These are phyloP conservation scores for Rhorus exstirpatorius DNA, from an alignment of 2,888 invertebrate genomes.

Conservation along the genomic window DNA sequence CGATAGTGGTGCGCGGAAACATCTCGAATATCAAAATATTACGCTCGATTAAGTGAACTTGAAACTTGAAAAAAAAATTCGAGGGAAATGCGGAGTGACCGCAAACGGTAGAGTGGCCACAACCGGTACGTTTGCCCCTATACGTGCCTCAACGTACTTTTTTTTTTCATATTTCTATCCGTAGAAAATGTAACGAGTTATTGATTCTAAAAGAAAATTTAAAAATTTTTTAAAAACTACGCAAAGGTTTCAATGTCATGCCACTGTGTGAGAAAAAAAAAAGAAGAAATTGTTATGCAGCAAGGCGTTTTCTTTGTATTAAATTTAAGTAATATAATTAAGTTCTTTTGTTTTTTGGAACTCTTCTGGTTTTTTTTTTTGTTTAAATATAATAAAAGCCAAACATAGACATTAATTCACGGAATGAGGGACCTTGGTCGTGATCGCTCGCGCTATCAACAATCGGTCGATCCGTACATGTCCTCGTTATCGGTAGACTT, in stretches of 20 bases:
- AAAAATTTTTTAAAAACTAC: conserved; percentile 67
- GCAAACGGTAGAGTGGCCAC: too few species aligned
- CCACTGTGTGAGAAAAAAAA: conserved; percentile 55
- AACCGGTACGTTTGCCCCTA: too few species aligned
- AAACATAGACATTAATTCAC: conserved; percentile 41
- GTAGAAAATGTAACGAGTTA: conserved; percentile 24
- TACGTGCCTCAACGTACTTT: conserved; percentile 16
- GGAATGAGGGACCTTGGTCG: conserved; percentile 56
- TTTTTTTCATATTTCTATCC: conserved; percentile 42
- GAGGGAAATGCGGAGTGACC: too few species aligned
- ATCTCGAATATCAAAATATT: too few species aligned
- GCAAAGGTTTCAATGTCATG: conserved; percentile 71
- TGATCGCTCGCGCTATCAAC: conserved; percentile 59
- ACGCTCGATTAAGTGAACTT: too few species aligned
- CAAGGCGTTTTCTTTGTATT: conserved; percentile 67
- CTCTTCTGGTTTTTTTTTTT: conserved; percentile 4
- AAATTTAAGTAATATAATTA: conserved; percentile 65
- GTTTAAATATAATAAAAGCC: conserved; percentile 56
- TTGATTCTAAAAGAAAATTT: conserved; percentile 44
- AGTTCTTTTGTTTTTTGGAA: conserved; percentile 46
- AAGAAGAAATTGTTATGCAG: conserved; percentile 55
- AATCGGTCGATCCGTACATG: conserved; percentile 47
- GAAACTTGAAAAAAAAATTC: too few species aligned
- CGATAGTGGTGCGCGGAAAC: too few species aligned
- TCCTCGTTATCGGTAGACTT: conserved; percentile 63